Base-by-base conservation (phyloP, 2,113 vertebrate species). In the Strigops habroptila region DNA sequence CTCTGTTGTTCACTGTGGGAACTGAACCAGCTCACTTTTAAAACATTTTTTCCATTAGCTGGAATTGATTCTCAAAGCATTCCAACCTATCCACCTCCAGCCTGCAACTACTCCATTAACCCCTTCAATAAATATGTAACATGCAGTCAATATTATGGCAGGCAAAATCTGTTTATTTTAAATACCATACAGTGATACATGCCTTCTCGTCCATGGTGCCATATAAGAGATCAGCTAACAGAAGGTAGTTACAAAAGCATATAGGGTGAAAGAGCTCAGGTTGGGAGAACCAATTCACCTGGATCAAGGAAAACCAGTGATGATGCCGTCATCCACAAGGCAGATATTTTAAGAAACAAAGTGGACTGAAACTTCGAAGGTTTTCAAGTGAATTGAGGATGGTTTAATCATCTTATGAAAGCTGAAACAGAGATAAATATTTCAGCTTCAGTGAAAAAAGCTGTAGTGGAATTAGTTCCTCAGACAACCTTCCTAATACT, bases 1-100 rank as follows among this genome's bases (percentile, higher is more conserved):
- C 73, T 71, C 57, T 88, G 88, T 88, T 94, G 95, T 90, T 96
- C 91, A 95, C 92, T 92, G 91, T 90, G 92, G 93, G 95, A 97
- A 97, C 12, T 10, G 95, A 88, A 91, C 78, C 55, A 69, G 70
- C 79, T 94, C 96, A 95, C 92, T 97, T 96, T 70, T 80, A 97
- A 96, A 97, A 96, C 90, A 90, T 89, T 96, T 96, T 95, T 92
- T 96, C 96, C 97, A 97, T 97, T 98, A 98, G 97, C 64, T 79
- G 35, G 63, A 91, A 98, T 97, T 7, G 39, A 98, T 97, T 97
- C 91, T 90, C 94, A 95, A 95, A 97, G 95, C 93, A 96, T 96
- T 96, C 93, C 86, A 94, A 96, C 95, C 93, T 37, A 11, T 71
- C 91, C 88, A 95, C 85, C 95, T 94, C 65, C 76, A 96, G 68